Percentiles rank a stretch among this genome's conserved stretches.
phyloP scores from a whole-genome alignment of 2,797 vertebrate genomes.

The Tenualosa thibaudeaui region DNA sequence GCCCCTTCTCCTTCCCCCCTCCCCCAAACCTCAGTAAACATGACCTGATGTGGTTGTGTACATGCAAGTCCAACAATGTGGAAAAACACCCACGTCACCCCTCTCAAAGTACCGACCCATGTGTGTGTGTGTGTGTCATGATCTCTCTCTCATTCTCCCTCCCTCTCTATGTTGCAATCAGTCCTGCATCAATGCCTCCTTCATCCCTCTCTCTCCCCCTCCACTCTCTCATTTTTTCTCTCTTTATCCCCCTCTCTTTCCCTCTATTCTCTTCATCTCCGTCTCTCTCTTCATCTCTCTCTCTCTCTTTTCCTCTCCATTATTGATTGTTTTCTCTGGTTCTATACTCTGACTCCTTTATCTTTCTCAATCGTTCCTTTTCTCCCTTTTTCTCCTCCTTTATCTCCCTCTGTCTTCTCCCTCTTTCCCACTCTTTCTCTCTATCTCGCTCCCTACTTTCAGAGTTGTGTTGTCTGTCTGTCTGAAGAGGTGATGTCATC shows the following conservation, averaged over 20 bases:
- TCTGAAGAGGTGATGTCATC: constrained; percentile 6
- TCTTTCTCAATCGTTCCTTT: neutral
- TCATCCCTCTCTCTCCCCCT: neutral
- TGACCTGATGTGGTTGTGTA: neutral
- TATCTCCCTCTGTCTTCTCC: neutral
- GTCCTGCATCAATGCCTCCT: neutral
- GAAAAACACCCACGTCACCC: constrained; percentile 7
- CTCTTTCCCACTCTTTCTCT: neutral
- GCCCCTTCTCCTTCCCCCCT: neutral
- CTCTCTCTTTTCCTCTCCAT: neutral
- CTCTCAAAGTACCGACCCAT: neutral
- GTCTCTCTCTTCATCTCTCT: neutral
- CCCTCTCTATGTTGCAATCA: neutral
- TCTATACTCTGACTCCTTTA: too few species aligned
- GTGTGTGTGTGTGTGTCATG: neutral
- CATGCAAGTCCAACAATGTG: neutral
- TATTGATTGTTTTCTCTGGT: too few species aligned
- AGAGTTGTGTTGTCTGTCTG: neutral
- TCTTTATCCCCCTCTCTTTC: too few species aligned
- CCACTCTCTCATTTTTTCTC: neutral
- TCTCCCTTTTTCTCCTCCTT: neutral
- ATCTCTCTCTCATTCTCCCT: neutral
- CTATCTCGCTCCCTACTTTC: neutral
- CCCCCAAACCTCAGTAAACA: neutral
- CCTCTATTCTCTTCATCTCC: neutral